Evolutionary conservation across 1,140 invertebrate genomes (phyloP).

Genomic region (Dreissena rostriformis): DNA sequence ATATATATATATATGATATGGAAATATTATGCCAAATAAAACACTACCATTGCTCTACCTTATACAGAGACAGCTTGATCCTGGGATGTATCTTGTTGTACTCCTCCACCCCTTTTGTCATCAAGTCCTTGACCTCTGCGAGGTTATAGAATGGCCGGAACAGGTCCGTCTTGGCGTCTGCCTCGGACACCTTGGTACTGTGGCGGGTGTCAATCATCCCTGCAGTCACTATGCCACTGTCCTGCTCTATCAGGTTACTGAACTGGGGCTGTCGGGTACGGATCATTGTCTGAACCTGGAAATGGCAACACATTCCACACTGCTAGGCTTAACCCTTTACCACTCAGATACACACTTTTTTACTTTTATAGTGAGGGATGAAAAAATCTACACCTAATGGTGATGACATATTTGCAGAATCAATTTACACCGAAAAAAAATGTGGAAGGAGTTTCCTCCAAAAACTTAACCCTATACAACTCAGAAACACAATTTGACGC

Average conservation of each 20-base stretch:
- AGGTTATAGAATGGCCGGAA: conserved; percentile 70
- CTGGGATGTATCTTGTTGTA: conserved; percentile 79
- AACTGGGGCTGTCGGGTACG: conserved; percentile 71
- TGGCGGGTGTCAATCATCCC: conserved; percentile 74
- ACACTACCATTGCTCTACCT: conserved; percentile 56
- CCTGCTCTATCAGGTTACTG: conserved; percentile 79
- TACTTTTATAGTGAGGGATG: no score
- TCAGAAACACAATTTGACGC: no score
- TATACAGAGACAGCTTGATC: conserved; percentile 78
- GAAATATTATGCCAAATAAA: no score
- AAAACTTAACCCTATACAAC: no score
- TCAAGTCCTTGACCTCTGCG: conserved; percentile 69
- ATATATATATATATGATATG: no score
- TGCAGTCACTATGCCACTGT: conserved; percentile 79
- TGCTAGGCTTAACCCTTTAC: no score
- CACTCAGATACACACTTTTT: no score
- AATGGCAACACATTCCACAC: conserved; percentile 1
- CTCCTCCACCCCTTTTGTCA: conserved; percentile 78
- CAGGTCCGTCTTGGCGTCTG: conserved; percentile 76
- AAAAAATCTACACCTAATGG: no score
- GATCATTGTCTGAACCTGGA: conserved; percentile 74
- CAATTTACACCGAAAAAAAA: no score
- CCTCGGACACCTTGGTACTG: conserved; percentile 71
- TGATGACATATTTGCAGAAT: no score
- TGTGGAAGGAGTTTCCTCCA: no score